phyloP scores from a whole-genome alignment of 2,113 vertebrate genomes.

The Cheilinus undulatus region DNA sequence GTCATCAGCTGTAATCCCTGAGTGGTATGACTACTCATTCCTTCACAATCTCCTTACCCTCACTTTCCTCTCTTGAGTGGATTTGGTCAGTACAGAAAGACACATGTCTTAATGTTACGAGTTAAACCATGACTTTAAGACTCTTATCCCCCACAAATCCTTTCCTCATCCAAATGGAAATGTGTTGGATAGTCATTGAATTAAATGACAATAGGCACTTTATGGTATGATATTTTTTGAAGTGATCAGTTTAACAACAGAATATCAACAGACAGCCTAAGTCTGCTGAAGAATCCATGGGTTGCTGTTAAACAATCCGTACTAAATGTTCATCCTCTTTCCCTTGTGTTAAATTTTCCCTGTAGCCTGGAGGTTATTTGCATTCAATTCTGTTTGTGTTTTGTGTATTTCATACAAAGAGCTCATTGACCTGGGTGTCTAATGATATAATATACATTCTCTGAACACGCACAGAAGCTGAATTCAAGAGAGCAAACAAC shows the following conservation, averaged over 20 bases:
- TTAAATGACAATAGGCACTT: constrained; percentile 18
- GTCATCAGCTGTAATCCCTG: constrained; percentile 65
- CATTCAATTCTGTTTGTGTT: constrained; percentile 12
- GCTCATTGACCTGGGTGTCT: background rate
- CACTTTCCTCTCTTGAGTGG: constrained; percentile 64
- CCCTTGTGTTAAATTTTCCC: constrained; percentile 37
- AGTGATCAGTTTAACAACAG: too few relatives aligned
- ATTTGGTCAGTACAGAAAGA: constrained; percentile 54
- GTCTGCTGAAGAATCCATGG: too few relatives aligned
- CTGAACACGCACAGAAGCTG: constrained; percentile 3
- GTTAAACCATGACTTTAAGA: constrained; percentile 50
- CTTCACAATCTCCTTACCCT: constrained; percentile 24
- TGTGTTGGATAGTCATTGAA: constrained; percentile 44
- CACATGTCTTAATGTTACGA: constrained; percentile 48
- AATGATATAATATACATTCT: constrained; percentile 41
- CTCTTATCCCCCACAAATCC: constrained; percentile 67
- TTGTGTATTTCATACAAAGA: constrained; percentile 19
- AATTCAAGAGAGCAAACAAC: constrained; percentile 20
- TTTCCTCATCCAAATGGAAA: constrained; percentile 38
- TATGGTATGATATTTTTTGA: too few relatives aligned
- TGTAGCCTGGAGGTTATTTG: constrained; percentile 30
- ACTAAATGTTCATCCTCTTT: too few relatives aligned
- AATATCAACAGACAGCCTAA: too few relatives aligned
- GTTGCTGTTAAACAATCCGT: too few relatives aligned
- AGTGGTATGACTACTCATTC: constrained; percentile 52